These are phyloP conservation scores for Nebria brevicollis DNA, from an alignment of 2,888 invertebrate species.

Conservation along the genomic window DNA sequence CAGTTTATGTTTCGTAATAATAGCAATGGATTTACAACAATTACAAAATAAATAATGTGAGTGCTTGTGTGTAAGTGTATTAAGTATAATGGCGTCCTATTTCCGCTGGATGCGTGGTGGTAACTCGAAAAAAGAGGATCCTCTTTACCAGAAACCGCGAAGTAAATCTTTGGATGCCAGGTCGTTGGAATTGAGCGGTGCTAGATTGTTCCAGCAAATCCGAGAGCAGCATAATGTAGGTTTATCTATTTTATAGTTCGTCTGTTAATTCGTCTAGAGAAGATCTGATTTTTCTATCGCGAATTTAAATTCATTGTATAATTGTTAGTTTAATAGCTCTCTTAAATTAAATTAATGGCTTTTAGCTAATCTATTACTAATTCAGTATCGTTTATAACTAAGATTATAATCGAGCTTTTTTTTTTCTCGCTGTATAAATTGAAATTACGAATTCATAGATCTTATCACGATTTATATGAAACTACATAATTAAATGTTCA, in stretches of 20 bases:
- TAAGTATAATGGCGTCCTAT: slow-evolving; percentile 70
- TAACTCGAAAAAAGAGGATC: slow-evolving; percentile 64
- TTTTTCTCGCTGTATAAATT: neutral
- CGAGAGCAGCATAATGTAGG: slow-evolving; percentile 65
- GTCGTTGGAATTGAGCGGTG: slow-evolving; percentile 75
- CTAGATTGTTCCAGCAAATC: slow-evolving; percentile 56
- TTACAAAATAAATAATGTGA: neutral
- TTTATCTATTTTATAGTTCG: slow-evolving; percentile 3
- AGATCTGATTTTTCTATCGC: too few relatives aligned
- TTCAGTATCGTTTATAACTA: neutral
- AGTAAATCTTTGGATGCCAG: slow-evolving; percentile 80
- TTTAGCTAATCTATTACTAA: neutral
- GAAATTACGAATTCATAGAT: neutral
- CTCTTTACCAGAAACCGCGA: slow-evolving; percentile 69
- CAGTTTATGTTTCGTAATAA: neutral
- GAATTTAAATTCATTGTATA: neutral
- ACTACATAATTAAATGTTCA: neutral
- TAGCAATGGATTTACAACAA: neutral
- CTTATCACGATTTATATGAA: neutral
- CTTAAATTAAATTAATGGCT: neutral
- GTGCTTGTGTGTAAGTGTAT: slow-evolving; percentile 4
- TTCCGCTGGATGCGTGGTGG: slow-evolving; percentile 76
- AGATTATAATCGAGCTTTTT: neutral
- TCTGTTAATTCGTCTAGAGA: too few relatives aligned
- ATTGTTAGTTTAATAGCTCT: neutral